A percentile compares a stretch with the other conserved stretches of the same genome.
phyloP scores from a whole-genome alignment of 2,113 vertebrate species.

The Mesoclemmys tuberculata region DNA sequence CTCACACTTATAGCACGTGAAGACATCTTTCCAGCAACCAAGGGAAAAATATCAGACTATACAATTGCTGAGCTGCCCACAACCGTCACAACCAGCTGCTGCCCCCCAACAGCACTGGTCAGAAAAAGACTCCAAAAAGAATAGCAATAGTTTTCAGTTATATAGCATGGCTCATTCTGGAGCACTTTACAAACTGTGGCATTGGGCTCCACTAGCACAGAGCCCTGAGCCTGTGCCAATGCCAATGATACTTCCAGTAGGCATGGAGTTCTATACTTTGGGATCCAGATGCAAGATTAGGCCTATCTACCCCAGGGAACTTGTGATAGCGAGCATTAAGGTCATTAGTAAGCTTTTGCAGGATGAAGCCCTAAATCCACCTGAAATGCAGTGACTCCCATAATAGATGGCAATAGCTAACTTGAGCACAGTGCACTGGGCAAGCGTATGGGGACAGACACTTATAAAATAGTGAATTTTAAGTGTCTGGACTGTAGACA shows the following conservation, averaged over 20 bases:
- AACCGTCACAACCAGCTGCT: neutral
- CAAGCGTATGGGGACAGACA: neutral
- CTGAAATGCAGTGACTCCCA: neutral
- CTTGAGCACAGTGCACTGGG: rapidly evolving
- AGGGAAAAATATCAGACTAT: neutral
- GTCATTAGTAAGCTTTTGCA: neutral
- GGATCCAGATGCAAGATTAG: neutral
- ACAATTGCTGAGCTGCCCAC: neutral
- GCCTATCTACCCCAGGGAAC: neutral
- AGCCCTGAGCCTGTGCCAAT: rapidly evolving
- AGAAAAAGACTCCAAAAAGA: neutral
- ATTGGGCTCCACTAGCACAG: neutral
- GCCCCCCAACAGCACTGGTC: neutral
- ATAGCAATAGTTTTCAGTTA: neutral
- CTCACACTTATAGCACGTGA: rapidly evolving
- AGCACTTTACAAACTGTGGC: neutral
- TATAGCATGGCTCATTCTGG: neutral
- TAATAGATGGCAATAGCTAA: neutral
- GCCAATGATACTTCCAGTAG: rapidly evolving
- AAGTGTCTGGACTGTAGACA: too few relatives aligned
- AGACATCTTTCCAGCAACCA: neutral
- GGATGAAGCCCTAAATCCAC: neutral
- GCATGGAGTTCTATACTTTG: rapidly evolving
- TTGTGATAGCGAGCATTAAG: rapidly evolving
- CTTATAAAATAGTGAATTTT: neutral